These are phyloP conservation scores for Vimba vimba DNA, from an alignment of 2,113 vertebrate species.

Conservation along the genomic window DNA sequence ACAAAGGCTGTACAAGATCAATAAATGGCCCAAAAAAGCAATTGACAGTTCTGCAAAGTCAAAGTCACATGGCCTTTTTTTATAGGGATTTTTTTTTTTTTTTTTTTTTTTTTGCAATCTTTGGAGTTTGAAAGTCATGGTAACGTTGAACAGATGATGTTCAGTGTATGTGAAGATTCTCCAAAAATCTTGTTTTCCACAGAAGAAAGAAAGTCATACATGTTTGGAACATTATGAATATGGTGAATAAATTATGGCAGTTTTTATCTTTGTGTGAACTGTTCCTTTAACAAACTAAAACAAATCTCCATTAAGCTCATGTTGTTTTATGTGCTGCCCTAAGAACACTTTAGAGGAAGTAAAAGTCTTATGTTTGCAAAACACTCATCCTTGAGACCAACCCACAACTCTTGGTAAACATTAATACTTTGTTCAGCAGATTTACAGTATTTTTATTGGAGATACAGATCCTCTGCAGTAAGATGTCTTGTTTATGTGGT, in stretches of 20 bases:
- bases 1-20: not conserved
- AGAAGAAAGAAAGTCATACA: not conserved
- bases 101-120: not conserved
- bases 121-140: not conserved
- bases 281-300: too few species aligned
- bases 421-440: not conserved
- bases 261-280: not conserved
- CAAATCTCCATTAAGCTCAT: not conserved
- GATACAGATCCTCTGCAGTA: not conserved
- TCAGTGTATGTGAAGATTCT: not conserved
- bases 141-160: not conserved
- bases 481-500: not conserved
- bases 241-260: not conserved
- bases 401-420: not conserved
- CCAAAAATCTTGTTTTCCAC: not conserved
- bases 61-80: not conserved
- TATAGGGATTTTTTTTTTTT: too few species aligned
- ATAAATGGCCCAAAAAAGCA: not conserved
- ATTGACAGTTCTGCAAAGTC: not conserved
- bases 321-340: not conserved
- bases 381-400: not conserved
- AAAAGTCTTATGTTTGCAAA: not conserved
- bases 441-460: not conserved
- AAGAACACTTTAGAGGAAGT: conserved; percentile 28
- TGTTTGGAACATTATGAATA: not conserved